These are phyloP conservation scores for Hirtodrosophila trivittata DNA, from an alignment of 2,888 invertebrate species.

Conservation along the genomic window DNA sequence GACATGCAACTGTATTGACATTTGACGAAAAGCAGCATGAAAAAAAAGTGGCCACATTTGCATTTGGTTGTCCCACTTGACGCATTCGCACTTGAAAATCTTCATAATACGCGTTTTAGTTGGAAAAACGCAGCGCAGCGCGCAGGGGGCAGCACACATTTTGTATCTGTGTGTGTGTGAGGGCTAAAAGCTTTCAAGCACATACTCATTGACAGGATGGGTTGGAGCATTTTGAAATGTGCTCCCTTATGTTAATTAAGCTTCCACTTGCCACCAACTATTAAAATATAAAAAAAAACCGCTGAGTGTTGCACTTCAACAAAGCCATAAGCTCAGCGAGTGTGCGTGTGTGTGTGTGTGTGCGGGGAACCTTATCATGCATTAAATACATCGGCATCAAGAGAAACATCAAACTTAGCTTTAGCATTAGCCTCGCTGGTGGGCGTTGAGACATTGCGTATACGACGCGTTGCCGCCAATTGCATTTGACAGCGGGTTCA, in stretches of 20 bases:
- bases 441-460: slow-evolving; percentile 35
- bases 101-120: slow-evolving; percentile 35
- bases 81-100: slow-evolving; percentile 62
- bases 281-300: slow-evolving; percentile 59
- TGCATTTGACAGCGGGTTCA: slow-evolving; percentile 42
- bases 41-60: slow-evolving; percentile 62
- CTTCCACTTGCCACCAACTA: slow-evolving; percentile 71
- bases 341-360: no score
- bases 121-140: slow-evolving; percentile 23
- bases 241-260: slow-evolving; percentile 75
- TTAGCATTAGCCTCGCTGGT: neutral
- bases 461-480: slow-evolving; percentile 34
- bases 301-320: slow-evolving; percentile 61
- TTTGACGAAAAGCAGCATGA: slow-evolving; percentile 21
- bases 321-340: slow-evolving; percentile 29
- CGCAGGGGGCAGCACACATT: slow-evolving; percentile 25
- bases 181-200: slow-evolving; percentile 71
- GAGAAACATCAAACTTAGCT: no score
- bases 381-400: slow-evolving; percentile 12
- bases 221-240: slow-evolving; percentile 36
- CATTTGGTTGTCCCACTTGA: slow-evolving; percentile 68
- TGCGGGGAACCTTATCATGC: slow-evolving; percentile 14
- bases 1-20: slow-evolving; percentile 40
- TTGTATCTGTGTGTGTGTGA: slow-evolving; percentile 34
- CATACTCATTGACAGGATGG: slow-evolving; percentile 33